Base-by-base conservation (phyloP, 2,113 vertebrate genomes). In the Oncorhynchus mykiss region DNA sequence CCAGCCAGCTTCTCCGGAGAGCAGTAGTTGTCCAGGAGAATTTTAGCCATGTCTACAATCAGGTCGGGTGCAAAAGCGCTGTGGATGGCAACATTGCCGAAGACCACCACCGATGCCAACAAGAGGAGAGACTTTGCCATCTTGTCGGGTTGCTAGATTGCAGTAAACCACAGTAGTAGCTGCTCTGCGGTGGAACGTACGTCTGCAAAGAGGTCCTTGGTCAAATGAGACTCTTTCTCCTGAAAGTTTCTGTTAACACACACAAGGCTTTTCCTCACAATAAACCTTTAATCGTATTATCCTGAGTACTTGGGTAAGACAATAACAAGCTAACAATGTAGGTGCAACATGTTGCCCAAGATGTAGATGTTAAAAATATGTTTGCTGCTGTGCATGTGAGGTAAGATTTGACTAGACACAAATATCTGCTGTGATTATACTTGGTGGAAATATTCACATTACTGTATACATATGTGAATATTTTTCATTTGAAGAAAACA, bases 281-380 rank as follows among this genome's bases (percentile, higher is more conserved):
- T 96, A 95, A 96, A 92, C 93, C 92, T 89, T 89, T 98, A 97
- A 98, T 96, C 95, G 90, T 81, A 94, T 96, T 95, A 96, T 93
- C 86, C 74, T 76, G 74, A 92, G 88, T 90, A 59, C 90, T 90
- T 94, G 90, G 90, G 89, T 86, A 76, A 39, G 82, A 87, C 78
- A 91, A 82, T 78, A 90, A 90, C 81, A 93, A 83, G 77, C 78
- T 66, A 70, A 81, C 68, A 76, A 82, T 75, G 69, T 25, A 77
- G 77, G 76, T 80, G 67, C 70, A 85, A 85, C 39, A 72, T 75
- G 70, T 74, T 83, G 70, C 71, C 60, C 80, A 85, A 86, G 69
- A 87, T 81, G 74, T 67, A 60, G 20, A 34, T 72, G 51, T 83
- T 84, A 76, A 71, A 83, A 81, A 80, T 76, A 80, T 13, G 49